Base-by-base conservation (phyloP, 2,113 vertebrate genomes). In the Falcunculus frontatus region DNA sequence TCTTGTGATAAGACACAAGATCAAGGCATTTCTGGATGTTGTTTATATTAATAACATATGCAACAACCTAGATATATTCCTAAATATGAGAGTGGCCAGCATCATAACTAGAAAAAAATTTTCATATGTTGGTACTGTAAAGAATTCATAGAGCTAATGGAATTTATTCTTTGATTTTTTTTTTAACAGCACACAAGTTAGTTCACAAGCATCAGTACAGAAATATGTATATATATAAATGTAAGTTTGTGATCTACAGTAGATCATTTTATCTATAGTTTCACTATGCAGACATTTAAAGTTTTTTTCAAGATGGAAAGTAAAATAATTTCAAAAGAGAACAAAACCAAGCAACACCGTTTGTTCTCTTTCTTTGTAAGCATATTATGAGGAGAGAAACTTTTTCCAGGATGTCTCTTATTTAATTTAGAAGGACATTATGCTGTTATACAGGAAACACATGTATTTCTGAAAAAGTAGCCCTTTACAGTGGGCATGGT, bases 401-500 rank as follows among this genome's bases (percentile, higher is more conserved):
- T 68, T 72, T 16, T 53, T 74, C 9, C 41, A 37, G 10, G 4
- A 10, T 72, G 8, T 41, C 14, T 35, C 26, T 6, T 46, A 13
- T 41, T 81, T 73, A 63, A n/a, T 50, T 78, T 49, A 50, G 29
- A 68, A 32, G 32, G 26, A 7, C 12, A 11, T 18, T 57, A 15
- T 84, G 15, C 6, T 93, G 7, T 73, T 73, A 44, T 7, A 42
- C 29, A 76, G 13, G 16, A 76, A 63, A 68, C 42, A 26, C 1
- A 32, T n/a, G 11, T 68, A 33, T 76, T 76, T 64, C 60, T 85
- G 30, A 81, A 35, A 49, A 82, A 42, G 14, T 4, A 49, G 6
- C 5, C 13, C 11, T 65, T 23, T 69, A 2, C 15, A 50, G 10
- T 11, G 37, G 13, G 1, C 11, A 47, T 0, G 1, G 12, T 59